These are phyloP conservation scores for Marmota monax DNA, from an alignment of 2,113 vertebrate genomes.

Conservation along the genomic window DNA sequence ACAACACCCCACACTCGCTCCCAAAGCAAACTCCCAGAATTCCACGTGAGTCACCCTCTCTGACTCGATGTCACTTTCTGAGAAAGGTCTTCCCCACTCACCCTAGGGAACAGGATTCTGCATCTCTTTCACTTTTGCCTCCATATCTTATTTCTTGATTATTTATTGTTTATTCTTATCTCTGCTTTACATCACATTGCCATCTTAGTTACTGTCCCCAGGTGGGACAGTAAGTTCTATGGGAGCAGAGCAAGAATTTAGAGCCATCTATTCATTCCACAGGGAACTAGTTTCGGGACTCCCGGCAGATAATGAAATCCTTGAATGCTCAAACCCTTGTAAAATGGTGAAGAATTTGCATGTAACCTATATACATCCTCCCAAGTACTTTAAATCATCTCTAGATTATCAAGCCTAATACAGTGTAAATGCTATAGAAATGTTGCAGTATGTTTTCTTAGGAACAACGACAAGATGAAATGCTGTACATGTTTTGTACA, in stretches of 20 bases:
- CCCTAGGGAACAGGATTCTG: rapidly evolving
- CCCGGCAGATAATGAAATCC: background rate
- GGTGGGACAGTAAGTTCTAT: background rate
- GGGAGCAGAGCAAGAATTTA: background rate
- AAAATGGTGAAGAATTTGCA: background rate
- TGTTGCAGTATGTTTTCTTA: background rate
- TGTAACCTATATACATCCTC: no score
- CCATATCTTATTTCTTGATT: background rate
- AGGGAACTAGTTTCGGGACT: background rate
- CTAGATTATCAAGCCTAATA: no score
- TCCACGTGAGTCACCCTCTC: background rate
- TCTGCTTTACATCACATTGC: background rate
- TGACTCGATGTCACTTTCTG: background rate
- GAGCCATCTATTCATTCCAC: background rate
- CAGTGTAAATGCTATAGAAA: background rate
- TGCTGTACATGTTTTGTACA: background rate
- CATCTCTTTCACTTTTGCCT: rapidly evolving
- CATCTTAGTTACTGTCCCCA: background rate
- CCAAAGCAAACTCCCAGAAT: background rate
- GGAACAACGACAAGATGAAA: background rate
- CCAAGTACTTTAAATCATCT: background rate
- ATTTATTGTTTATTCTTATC: no score
- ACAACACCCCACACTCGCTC: rapidly evolving
- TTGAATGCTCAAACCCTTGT: background rate
- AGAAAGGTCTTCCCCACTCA: background rate